Conservation (phyloP, 1,140 invertebrate species). For the Fragariocoptes setiger region DNA sequence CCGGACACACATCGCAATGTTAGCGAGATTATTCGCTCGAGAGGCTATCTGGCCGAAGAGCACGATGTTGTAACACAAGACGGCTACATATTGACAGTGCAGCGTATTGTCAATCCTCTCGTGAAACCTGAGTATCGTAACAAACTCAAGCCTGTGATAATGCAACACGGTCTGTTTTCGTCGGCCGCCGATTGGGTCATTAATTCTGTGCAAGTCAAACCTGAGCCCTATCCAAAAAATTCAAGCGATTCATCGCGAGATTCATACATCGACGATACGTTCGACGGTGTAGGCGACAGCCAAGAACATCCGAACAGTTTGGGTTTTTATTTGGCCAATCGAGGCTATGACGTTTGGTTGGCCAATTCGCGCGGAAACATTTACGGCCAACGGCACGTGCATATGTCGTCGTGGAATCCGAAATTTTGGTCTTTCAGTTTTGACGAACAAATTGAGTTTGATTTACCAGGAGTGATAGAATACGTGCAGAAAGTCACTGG, state of each 20-base stretch:
- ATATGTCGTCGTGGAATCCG: background rate
- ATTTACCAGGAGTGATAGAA: slow-evolving; percentile 21
- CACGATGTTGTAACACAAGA: slow-evolving; percentile 31
- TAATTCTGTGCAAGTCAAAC: slow-evolving; percentile 20
- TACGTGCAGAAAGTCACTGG: slow-evolving; percentile 21
- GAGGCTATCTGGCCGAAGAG: slow-evolving; percentile 29
- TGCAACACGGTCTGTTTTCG: slow-evolving; percentile 41
- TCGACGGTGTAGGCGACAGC: background rate
- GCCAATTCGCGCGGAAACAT: slow-evolving; percentile 15
- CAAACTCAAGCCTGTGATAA: slow-evolving; percentile 17
- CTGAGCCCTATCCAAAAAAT: background rate
- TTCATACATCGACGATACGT: too few species aligned
- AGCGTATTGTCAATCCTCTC: slow-evolving; percentile 23
- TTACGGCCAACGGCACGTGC: slow-evolving; percentile 4
- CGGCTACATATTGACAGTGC: slow-evolving; percentile 33
- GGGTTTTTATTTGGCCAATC: slow-evolving; percentile 13
- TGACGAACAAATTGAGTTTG: slow-evolving; percentile 16
- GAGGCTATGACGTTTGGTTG: slow-evolving; percentile 17
- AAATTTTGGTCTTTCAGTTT: slow-evolving; percentile 19
- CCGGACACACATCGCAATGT: slow-evolving; percentile 6
- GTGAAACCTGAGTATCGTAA: background rate
- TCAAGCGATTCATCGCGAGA: too few species aligned
- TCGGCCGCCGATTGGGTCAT: slow-evolving; percentile 40
- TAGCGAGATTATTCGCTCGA: slow-evolving; percentile 9
- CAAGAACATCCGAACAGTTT: slow-evolving; percentile 4